Evolutionary conservation across 2,888 invertebrate species (phyloP), one percentile per base, ranked within the genome.

Genomic region (Cryptus armator): DNA sequence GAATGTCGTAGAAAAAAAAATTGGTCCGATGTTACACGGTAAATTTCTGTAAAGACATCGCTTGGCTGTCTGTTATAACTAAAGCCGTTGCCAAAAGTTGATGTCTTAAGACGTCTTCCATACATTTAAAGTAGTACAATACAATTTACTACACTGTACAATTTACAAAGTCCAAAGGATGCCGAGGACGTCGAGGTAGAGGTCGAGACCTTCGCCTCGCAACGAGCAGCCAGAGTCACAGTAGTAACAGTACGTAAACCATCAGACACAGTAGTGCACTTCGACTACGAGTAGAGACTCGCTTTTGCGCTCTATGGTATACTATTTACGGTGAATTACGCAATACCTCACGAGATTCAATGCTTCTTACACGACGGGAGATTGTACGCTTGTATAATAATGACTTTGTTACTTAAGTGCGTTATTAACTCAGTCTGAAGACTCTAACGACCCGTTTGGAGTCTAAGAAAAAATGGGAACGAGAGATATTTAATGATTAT

Each of bases 121-220:
- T 66, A 59, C 62, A 62, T 51, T 37, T 3, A 32, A 75, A 43
- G 14, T 53, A 32, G 67, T 66, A 81, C 16, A 68, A 66, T 66
- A 19, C 64, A 32, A 53, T 62, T 14, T 75, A 79, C 19, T 19
- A 56, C 43, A 64, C n/a, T 51, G 14, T 29, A 56, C 43, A 51
- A 51, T 75, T 51, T 81, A 32, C n/a, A 32, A 66, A 64, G 68
- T 56, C 24, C 51, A 76, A 89, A 89, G 85, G 86, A 86, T 87
- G 87, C 83, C 86, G 87, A 87, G 87, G 88, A 85, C 84, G 67
- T 79, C 53, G 78, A 71, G 77, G 44, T 79, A 75, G 87, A 88
- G 88, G 87, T 87, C 84, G 83, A 51, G 86, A 86, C 89, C 89
- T 89, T 89, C 88, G 78, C 77, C 81, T 66, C 75, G 72, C 70